These are phyloP conservation scores for Typhlichthys subterraneus DNA, from an alignment of 2,797 vertebrate genomes.

Conservation along the genomic window DNA sequence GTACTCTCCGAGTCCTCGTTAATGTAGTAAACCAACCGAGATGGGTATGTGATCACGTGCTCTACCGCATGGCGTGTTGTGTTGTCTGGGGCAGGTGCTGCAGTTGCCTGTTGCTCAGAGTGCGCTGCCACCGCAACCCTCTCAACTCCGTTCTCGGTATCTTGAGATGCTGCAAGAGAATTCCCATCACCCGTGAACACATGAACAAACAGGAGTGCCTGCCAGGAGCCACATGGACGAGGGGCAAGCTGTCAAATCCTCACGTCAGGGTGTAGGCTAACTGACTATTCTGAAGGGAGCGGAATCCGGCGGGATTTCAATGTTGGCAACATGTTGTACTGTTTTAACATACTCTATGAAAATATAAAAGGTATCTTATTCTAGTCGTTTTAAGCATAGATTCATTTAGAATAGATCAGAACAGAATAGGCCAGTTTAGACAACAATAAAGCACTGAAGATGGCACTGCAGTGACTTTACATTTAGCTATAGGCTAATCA, in stretches of 20 bases:
- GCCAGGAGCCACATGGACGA: constrained; percentile 12
- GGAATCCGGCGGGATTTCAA: constrained; percentile 6
- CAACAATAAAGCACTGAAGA: constrained; percentile 8
- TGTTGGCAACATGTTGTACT: constrained; percentile 4
- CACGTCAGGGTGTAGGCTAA: constrained; percentile 41
- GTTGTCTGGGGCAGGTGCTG: constrained; percentile 75
- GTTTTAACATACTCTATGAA: not conserved
- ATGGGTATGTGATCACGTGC: constrained; percentile 89
- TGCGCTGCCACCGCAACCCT: constrained; percentile 68
- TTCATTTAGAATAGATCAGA: constrained; percentile 19
- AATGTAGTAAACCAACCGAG: constrained; percentile 93
- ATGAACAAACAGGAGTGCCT: constrained; percentile 29
- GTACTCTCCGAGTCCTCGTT: constrained; percentile 94
- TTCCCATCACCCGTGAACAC: constrained; percentile 16
- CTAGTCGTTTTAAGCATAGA: too few relatives aligned
- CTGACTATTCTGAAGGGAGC: constrained; percentile 34
- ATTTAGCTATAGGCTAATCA: constrained; percentile 10
- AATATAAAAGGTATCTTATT: too few relatives aligned
- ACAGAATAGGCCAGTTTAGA: not conserved
- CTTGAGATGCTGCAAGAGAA: constrained; percentile 63
- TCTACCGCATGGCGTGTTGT: constrained; percentile 77
- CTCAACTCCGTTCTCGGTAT: constrained; percentile 73
- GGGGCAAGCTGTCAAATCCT: constrained; percentile 38
- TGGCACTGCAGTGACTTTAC: constrained; percentile 3
- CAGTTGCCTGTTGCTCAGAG: constrained; percentile 78